A percentile compares a stretch with the other conserved stretches of the same genome.
phyloP scores from a whole-genome alignment of 2,888 invertebrate genomes.

The Agelastica alni region DNA sequence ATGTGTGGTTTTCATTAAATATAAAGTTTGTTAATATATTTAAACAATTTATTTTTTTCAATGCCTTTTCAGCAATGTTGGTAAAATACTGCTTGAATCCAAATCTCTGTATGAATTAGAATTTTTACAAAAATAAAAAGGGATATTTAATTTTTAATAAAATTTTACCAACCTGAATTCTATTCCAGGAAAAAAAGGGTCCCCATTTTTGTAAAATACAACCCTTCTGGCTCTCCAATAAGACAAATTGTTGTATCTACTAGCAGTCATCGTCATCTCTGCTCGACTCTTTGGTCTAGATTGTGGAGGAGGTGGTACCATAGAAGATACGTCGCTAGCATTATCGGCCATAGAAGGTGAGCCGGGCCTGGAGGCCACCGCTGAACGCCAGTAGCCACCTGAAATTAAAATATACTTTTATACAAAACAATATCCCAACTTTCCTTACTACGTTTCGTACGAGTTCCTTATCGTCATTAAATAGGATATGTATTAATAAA shows the following conservation, averaged over 20 bases:
- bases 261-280: conserved; percentile 54
- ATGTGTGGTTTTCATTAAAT: too few species aligned
- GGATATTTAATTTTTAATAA: too few species aligned
- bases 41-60: too few species aligned
- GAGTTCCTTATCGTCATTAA: too few species aligned
- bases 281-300: conserved; percentile 59
- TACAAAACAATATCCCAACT: not conserved
- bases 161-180: conserved; percentile 66
- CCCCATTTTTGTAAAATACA: conserved; percentile 92
- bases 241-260: conserved; percentile 73
- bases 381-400: conserved; percentile 59
- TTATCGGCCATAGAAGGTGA: conserved; percentile 62
- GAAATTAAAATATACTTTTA: conserved; percentile 6
- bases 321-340: conserved; percentile 64
- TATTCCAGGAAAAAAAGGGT: conserved; percentile 87
- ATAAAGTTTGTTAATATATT: too few species aligned
- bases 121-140: too few species aligned
- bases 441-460: not conserved
- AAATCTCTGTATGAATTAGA: too few species aligned
- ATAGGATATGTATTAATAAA: too few species aligned
- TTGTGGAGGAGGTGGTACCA: conserved; percentile 62
- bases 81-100: too few species aligned
- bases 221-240: conserved; percentile 87
- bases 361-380: conserved; percentile 60
- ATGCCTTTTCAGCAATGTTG: too few species aligned